Evolutionary conservation across 1,140 invertebrate species (phyloP).

Genomic region (Leptinotarsa lineolata): DNA sequence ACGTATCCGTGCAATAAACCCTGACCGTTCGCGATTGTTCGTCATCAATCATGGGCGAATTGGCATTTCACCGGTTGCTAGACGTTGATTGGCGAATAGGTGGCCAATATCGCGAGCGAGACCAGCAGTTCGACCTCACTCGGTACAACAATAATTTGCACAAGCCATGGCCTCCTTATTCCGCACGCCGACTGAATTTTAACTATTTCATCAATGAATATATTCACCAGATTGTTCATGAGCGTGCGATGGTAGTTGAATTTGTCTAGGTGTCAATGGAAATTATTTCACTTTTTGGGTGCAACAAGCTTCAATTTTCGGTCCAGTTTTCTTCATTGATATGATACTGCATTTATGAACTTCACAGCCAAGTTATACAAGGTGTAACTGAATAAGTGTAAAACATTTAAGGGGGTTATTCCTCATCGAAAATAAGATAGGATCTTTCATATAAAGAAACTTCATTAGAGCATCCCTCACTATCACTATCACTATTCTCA

Average conservation of each 20-base stretch:
- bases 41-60: slow-evolving; percentile 17
- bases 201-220: slow-evolving; percentile 24
- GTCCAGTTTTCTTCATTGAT: too few species aligned
- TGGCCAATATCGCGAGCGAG: slow-evolving; percentile 34
- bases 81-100: slow-evolving; percentile 32
- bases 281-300: too few species aligned
- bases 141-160: slow-evolving; percentile 32
- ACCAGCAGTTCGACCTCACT: slow-evolving; percentile 32
- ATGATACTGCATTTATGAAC: too few species aligned
- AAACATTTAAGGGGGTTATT: too few species aligned
- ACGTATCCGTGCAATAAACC: slow-evolving; percentile 10
- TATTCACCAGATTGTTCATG: neutral
- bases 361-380: too few species aligned
- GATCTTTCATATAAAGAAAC: too few species aligned
- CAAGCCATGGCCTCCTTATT: slow-evolving; percentile 35
- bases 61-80: slow-evolving; percentile 16
- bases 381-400: too few species aligned
- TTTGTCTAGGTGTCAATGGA: neutral
- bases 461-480: too few species aligned
- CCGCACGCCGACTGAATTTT: slow-evolving; percentile 29
- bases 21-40: slow-evolving; percentile 12
- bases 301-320: too few species aligned
- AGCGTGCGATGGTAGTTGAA: neutral
- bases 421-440: too few species aligned
- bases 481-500: too few species aligned